Evolutionary conservation across 35 echinoderm and acorn worm genomes (phyloP).

Genomic region (Hemicentrotus pulcherrimus): DNA sequence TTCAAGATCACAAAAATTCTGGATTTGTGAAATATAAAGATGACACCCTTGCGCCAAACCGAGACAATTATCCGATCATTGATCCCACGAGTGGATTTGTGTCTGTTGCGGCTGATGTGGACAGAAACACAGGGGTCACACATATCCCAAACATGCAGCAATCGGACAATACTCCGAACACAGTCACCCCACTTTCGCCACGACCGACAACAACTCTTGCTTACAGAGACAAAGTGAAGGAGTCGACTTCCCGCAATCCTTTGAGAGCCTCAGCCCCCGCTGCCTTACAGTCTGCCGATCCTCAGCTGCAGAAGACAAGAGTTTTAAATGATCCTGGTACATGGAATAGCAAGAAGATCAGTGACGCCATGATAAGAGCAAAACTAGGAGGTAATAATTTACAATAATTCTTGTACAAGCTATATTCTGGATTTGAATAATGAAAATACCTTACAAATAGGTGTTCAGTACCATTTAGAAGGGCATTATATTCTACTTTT

Average conservation of each 20-base stretch:
- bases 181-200: slow-evolving; percentile 78
- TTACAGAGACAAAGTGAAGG: slow-evolving; percentile 63
- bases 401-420: neutral
- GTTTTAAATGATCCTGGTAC: slow-evolving; percentile 88
- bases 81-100: slow-evolving; percentile 90
- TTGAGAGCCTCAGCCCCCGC: neutral
- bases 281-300: slow-evolving; percentile 49
- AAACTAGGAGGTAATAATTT: slow-evolving; percentile 83
- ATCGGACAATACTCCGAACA: slow-evolving; percentile 81
- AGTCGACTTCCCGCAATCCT: neutral
- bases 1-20: slow-evolving; percentile 64
- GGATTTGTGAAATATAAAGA: slow-evolving; percentile 94
- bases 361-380: slow-evolving; percentile 85
- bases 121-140: slow-evolving; percentile 77
- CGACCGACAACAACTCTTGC: slow-evolving; percentile 69
- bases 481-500: too few relatives aligned
- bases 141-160: slow-evolving; percentile 74
- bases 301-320: slow-evolving; percentile 63
- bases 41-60: slow-evolving; percentile 78
- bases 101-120: slow-evolving; percentile 79
- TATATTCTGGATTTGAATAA: neutral
- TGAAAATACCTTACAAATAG: too few relatives aligned
- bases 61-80: slow-evolving; percentile 87
- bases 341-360: slow-evolving; percentile 85
- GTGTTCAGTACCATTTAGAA: too few relatives aligned